Evolutionary conservation across 2,797 vertebrate species (phyloP), one percentile per base, ranked within the genome.

Genomic region (Manis pentadactyla): DNA sequence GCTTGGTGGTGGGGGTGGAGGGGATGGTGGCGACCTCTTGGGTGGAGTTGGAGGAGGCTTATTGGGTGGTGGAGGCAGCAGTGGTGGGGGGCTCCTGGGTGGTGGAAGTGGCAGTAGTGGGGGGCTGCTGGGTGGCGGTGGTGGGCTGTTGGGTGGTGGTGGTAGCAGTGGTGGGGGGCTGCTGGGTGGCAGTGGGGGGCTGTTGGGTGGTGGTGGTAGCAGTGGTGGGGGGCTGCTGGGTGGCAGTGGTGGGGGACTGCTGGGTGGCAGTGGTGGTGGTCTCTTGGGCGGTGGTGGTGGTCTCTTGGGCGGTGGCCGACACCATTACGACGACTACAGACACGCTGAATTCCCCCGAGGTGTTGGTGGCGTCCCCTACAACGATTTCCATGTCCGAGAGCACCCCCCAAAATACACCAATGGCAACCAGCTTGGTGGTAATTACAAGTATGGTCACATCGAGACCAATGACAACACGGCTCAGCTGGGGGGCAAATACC

Each of bases 401-500:
- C 61, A 9, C 0, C 95, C 85, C 18, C 73, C 63, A 0, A 92
- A 74, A 49, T 96, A 93, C 5, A 55, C 93, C 55, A 97, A 97
- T 3, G 97, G 97, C 90, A 59, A 91, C 10, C 97, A 97, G 93
- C 97, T 98, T 55, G 97, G 97, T 2, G 89, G 96, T 23, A 97
- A 94, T 88, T 98, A 98, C 92, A 97, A 79, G 87, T 98, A 97
- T 2, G 96, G 97, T 63, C 89, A 71, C 73, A 17, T 97, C 7
- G 39, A 97, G 7, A 37, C 87, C 81, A 97, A 37, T 0, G 97
- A 97, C 53, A 97, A 96, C 61, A 23, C 89, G 0, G 97, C 97
- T 21, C 95, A 97, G 81, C 92, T 97, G 31, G 97, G 97, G 55
- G 97, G 77, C 57, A 97, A 98, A n/a, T 97, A 98, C 95, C n/a